Base-by-base conservation (phyloP, 1,140 invertebrate species). In the Andricus grossulariae region DNA sequence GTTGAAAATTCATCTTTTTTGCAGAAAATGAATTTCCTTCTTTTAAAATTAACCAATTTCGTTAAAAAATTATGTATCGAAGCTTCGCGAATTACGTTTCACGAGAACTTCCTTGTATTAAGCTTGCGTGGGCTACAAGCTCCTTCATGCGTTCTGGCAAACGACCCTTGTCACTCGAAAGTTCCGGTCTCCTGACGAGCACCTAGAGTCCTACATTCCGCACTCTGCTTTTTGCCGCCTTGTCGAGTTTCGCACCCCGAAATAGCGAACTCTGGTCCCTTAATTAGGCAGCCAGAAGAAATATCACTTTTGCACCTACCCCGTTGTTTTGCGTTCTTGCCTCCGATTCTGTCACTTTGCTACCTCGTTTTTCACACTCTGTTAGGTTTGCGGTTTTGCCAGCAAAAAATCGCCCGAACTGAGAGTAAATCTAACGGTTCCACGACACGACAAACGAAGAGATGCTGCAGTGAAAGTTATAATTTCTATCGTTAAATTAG, bases 191-290 rank as follows among this genome's bases (percentile, higher is more conserved):
- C 45, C 25, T 66, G 60, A 66, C 13, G 60, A 66, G 60, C 32
- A 25, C n/a, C 39, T 45, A 45, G 8, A 39, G 32, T 16, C 21
- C 60, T 66, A 6, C 60, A 66, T 66, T 39, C 25, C 32, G 60
- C 60, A 66, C 60, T 66, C 60, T 16, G 60, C 60, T 66, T 66
- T 66, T 66, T 66, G 60, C 60, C 39, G 60, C 60, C 25, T 66
- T 16, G 60, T 2, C 25, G 25, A 66, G n/a, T 39, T 66, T 66
- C 32, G 11, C 60, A 66, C 60, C 60, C 32, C 12, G 39, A 66
- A 66, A 66, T 66, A 12, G 60, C 60, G 32, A 66, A 66, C 15
- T 25, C 60, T 39, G 12, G 60, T 66, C 60, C 60, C 15, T 66
- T 66, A 66, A 66, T 66, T 66, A 66, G 60, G 60, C 57, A 32